Conservation (phyloP, 2,888 invertebrate genomes). For the Sicus ferrugineus region DNA sequence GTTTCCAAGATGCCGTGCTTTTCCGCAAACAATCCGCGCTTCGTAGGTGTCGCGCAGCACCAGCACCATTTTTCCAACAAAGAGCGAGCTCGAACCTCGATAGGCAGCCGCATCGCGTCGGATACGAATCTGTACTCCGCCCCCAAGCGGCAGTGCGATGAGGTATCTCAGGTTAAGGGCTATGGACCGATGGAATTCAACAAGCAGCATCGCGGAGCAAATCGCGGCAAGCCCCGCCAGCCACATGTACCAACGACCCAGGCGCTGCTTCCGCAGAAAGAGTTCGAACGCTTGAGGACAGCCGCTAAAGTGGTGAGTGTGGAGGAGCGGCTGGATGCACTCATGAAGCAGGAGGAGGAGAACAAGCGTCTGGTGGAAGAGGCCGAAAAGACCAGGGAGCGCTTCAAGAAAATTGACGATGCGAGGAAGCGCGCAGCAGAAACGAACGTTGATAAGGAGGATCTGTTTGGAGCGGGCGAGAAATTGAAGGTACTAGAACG, state of each 20-base stretch:
- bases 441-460: slow-evolving; percentile 54
- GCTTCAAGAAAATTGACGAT: slow-evolving; percentile 65
- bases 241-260: slow-evolving; percentile 40
- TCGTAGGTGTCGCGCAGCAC: slow-evolving; percentile 46
- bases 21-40: slow-evolving; percentile 53
- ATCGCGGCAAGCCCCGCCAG: not conserved
- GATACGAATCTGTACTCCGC: not conserved
- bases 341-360: slow-evolving; percentile 64
- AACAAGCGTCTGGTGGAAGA: slow-evolving; percentile 67
- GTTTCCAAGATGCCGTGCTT: slow-evolving; percentile 51
- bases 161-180: slow-evolving; percentile 1
- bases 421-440: slow-evolving; percentile 45
- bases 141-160: slow-evolving; percentile 9
- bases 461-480: slow-evolving; percentile 62
- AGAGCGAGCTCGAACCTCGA: slow-evolving; percentile 43
- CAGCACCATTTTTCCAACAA: slow-evolving; percentile 41
- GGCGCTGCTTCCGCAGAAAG: slow-evolving; percentile 64
- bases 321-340: slow-evolving; percentile 64
- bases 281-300: slow-evolving; percentile 70
- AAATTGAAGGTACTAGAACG: slow-evolving; percentile 69
- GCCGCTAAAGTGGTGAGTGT: slow-evolving; percentile 69
- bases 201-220: not conserved
- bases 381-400: slow-evolving; percentile 69
- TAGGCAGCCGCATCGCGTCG: slow-evolving; percentile 19
- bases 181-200: not conserved